These are phyloP conservation scores for Blera fallax DNA, from an alignment of 2,888 invertebrate species.

Conservation along the genomic window DNA sequence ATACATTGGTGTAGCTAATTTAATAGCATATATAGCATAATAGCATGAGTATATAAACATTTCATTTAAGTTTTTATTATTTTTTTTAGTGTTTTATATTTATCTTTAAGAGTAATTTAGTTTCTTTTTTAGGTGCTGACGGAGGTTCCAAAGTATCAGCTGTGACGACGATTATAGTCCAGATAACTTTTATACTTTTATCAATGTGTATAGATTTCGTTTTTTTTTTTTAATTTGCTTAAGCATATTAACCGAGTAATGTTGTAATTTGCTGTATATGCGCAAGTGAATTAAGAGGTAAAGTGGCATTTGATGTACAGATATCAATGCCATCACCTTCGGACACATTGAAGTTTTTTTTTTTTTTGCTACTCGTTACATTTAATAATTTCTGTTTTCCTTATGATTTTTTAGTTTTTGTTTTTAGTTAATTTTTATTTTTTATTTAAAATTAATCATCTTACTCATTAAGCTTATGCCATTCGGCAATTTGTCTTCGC, in stretches of 20 bases:
- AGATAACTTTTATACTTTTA: not conserved
- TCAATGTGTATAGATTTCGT: not conserved
- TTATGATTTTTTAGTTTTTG: constrained; percentile 31
- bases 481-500: constrained; percentile 98
- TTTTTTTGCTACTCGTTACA: constrained; percentile 41
- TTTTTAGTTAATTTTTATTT: constrained; percentile 25
- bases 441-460: constrained; percentile 14
- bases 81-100: too few relatives aligned
- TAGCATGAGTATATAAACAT: constrained; percentile 69
- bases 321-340: constrained; percentile 41
- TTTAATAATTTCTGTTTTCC: constrained; percentile 20
- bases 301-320: constrained; percentile 11
- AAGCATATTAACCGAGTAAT: constrained; percentile 39
- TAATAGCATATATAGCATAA: constrained; percentile 59
- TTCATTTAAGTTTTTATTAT: constrained; percentile 32
- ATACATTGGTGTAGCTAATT: constrained; percentile 62
- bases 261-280: constrained; percentile 33
- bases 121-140: constrained; percentile 33
- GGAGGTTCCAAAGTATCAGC: constrained; percentile 25
- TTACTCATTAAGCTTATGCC: constrained; percentile 98
- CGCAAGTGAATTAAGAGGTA: constrained; percentile 59
- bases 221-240: constrained; percentile 10
- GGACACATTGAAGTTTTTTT: constrained; percentile 21
- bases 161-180: constrained; percentile 32
- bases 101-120: constrained; percentile 22